phyloP scores from a whole-genome alignment of 2,113 vertebrate genomes.

The Asarcornis scutulata region DNA sequence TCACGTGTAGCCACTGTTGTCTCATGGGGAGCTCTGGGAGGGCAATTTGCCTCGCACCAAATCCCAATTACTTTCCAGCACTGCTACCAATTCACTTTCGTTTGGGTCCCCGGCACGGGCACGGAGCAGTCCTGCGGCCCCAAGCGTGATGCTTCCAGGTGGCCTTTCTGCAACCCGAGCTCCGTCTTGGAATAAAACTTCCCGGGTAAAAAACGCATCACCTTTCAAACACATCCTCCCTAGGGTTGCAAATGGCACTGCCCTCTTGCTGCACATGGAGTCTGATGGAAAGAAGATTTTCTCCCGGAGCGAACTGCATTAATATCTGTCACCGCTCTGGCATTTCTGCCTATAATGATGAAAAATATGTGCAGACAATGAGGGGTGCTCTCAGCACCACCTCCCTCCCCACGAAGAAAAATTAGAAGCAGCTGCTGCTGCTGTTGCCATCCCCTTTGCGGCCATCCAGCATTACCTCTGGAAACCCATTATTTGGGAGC shows the following conservation, averaged over 20 bases:
- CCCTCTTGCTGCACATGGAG: conserved; percentile 75
- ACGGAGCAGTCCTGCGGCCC: fast-evolving
- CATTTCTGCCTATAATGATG: conserved; percentile 84
- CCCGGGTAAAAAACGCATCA: background rate
- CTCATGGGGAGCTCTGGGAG: background rate
- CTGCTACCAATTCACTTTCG: background rate
- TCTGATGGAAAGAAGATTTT: conserved; percentile 80
- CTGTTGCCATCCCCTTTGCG: background rate
- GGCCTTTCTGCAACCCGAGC: background rate
- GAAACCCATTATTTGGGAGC: background rate
- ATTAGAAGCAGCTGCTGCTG: conserved; percentile 62
- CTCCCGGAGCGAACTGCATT: conserved; percentile 78
- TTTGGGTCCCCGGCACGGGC: fast-evolving
- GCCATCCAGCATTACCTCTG: background rate
- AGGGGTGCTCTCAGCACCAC: conserved; percentile 49
- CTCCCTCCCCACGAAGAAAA: conserved; percentile 20
- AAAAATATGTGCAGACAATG: conserved; percentile 76
- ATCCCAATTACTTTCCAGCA: background rate
- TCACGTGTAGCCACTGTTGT: background rate
- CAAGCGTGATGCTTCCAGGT: fast-evolving
- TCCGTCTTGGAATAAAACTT: conserved; percentile 3
- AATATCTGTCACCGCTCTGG: conserved; percentile 80
- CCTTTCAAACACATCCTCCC: conserved; percentile 44
- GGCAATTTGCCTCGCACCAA: fast-evolving
- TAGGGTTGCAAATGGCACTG: conserved; percentile 73